phyloP scores from a whole-genome alignment of 2,113 vertebrate genomes.

The human region DNA sequence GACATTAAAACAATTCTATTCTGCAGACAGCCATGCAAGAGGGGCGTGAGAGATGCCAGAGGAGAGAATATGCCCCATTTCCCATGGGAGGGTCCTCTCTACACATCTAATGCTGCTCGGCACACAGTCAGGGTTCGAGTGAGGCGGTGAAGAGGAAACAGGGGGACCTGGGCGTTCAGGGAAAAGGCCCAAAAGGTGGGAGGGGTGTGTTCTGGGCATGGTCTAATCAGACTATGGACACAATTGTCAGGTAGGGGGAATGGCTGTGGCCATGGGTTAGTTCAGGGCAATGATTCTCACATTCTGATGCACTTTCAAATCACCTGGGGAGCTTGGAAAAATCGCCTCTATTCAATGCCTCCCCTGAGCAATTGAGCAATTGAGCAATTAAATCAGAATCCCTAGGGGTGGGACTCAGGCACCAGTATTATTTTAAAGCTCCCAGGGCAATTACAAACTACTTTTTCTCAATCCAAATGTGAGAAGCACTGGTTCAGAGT shows the following conservation, averaged over 20 bases:
- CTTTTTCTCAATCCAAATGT: not conserved
- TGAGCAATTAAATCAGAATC: not conserved
- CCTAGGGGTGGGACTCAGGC: not conserved
- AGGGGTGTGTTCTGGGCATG: not conserved
- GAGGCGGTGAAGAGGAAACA: rapidly evolving
- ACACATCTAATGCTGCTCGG: not conserved
- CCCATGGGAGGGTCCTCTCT: not conserved
- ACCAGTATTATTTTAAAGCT: not conserved
- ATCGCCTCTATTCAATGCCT: not conserved
- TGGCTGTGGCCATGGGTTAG: not conserved
- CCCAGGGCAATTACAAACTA: not conserved
- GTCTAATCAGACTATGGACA: not conserved
- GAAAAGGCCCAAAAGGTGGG: not conserved
- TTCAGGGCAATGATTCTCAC: not conserved
- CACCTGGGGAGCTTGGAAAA: not conserved
- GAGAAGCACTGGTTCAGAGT: not conserved
- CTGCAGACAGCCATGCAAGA: not conserved
- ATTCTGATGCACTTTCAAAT: not conserved
- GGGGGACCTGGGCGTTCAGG: rapidly evolving
- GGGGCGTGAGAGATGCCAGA: not conserved
- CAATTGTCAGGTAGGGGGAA: not conserved
- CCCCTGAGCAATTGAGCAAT: not conserved
- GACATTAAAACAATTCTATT: not conserved
- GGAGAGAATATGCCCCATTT: rapidly evolving
- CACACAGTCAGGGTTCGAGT: not conserved